A percentile compares a stretch with the other conserved stretches of the same genome.
Evolutionary conservation across 2,888 invertebrate species (phyloP).

Genomic region (Nebria brevicollis): DNA sequence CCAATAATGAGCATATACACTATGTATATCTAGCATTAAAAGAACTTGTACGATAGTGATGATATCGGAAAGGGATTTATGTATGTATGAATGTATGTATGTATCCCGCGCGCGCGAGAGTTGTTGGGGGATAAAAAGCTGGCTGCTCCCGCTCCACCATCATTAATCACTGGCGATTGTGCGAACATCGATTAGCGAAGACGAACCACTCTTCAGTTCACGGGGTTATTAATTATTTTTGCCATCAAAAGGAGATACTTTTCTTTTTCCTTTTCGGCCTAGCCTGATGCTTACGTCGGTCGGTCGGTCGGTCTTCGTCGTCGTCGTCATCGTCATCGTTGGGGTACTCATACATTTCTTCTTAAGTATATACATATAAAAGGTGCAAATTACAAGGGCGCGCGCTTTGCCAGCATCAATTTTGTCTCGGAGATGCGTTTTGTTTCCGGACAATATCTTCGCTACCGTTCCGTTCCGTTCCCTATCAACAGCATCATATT

Average conservation of each 20-base stretch:
- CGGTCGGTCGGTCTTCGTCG: background rate
- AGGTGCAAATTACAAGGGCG: conserved; percentile 57
- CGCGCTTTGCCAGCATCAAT: conserved; percentile 54
- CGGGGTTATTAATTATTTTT: conserved; percentile 61
- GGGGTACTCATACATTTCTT: conserved; percentile 52
- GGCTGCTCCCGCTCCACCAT: conserved; percentile 49
- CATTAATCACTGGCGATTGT: conserved; percentile 61
- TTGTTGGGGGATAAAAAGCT: conserved; percentile 49
- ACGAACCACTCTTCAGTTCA: conserved; percentile 52
- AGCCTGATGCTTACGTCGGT: background rate
- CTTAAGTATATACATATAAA: conserved; percentile 45
- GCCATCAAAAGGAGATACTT: conserved; percentile 56
- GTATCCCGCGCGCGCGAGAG: background rate
- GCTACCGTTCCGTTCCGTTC: conserved; percentile 4
- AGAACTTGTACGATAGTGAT: conserved; percentile 43
- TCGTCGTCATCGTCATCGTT: background rate
- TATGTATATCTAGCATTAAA: no score
- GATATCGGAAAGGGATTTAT: conserved; percentile 4
- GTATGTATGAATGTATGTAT: background rate
- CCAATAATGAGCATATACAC: background rate
- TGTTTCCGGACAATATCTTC: conserved; percentile 31
- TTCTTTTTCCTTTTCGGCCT: conserved; percentile 37
- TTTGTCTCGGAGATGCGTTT: conserved; percentile 52
- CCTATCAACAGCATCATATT: conserved; percentile 36
- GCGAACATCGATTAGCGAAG: conserved; percentile 60